Base-by-base conservation (phyloP, 2,113 vertebrate genomes). In the Calyptomena viridis region DNA sequence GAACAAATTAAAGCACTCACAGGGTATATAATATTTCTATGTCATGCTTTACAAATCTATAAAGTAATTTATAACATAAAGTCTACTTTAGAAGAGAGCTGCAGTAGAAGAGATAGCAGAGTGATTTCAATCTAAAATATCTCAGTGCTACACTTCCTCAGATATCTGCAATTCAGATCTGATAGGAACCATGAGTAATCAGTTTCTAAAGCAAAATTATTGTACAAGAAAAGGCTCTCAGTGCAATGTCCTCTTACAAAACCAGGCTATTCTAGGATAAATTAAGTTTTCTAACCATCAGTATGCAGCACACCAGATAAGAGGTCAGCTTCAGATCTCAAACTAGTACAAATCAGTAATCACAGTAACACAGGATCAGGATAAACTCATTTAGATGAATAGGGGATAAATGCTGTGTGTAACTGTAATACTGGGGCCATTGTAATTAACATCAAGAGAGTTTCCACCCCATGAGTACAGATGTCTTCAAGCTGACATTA, bases 1-100 rank as follows among this genome's bases (percentile, higher is more conserved):
- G 96, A 97, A 89, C 74, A 98, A 97, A 97, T 97, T 97, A 97
- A 98, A 96, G 91, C 89, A 95, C 92, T 98, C 97, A 95, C 46
- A 79, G 86, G 68, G 66, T 94, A 91, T 95, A 87, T 97, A 97
- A 97, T 88, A 93, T 97, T 96, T 97, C 89, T 85, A 46, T 96
- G 87, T 81, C 92, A 94, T 93, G 79, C 94, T 96, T 97, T 97
- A 95, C 90, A 97, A 96, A 97, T 93, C 95, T 93, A 72, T 89
- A 74, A 94, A 94, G 92, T 93, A 93, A 90, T 97, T 97, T 95
- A 94, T 95, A 92, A 80, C 31, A 89, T 63, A 95, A 95, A 89
- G 81, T 85, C 89, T 94, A 73, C 90, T 96, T 98, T 58, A 89
- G 89, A 91, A 79, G 91, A 95, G 82, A 94, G 77, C 68, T 93